Conservation (phyloP, 1,140 invertebrate genomes). For the Diorhabda elongata region DNA sequence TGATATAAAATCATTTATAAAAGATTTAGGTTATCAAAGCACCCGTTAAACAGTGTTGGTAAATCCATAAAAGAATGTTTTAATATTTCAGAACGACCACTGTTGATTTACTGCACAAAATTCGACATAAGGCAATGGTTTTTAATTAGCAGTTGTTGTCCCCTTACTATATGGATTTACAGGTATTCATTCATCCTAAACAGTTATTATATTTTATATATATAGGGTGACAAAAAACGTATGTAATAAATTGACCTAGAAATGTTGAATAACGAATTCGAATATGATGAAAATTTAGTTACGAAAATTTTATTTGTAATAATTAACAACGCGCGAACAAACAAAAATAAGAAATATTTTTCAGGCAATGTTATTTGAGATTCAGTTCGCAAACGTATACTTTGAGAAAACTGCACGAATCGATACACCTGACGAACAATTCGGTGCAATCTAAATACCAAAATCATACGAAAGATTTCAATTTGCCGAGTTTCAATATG, state of each 20-base stretch:
- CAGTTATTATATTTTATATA: too few relatives aligned
- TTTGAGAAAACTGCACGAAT: conserved; percentile 78
- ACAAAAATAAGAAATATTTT: neutral
- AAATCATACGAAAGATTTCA: conserved; percentile 58
- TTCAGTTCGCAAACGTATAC: conserved; percentile 87
- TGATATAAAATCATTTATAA: too few relatives aligned
- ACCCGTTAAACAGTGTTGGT: too few relatives aligned
- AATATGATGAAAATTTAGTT: too few relatives aligned
- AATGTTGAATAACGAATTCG: too few relatives aligned
- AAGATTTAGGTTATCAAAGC: too few relatives aligned
- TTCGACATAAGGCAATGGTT: conserved; percentile 91
- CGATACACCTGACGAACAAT: conserved; percentile 89
- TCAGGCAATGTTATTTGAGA: conserved; percentile 75
- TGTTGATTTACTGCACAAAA: conserved; percentile 84
- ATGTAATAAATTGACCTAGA: too few relatives aligned
- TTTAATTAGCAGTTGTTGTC: conserved; percentile 76
- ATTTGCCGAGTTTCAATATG: conserved; percentile 76
- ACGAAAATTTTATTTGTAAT: too few relatives aligned
- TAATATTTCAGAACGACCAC: conserved; percentile 61
- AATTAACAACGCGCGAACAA: too few relatives aligned
- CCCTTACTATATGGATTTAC: conserved; percentile 85
- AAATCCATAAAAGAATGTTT: too few relatives aligned
- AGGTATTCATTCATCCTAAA: conserved; percentile 50
- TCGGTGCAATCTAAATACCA: conserved; percentile 82
- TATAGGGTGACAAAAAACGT: too few relatives aligned